Percentiles rank a stretch among this genome's conserved stretches.
Conservation (phyloP, 1,140 invertebrate species). For the Leptestheria dahalacensis region DNA sequence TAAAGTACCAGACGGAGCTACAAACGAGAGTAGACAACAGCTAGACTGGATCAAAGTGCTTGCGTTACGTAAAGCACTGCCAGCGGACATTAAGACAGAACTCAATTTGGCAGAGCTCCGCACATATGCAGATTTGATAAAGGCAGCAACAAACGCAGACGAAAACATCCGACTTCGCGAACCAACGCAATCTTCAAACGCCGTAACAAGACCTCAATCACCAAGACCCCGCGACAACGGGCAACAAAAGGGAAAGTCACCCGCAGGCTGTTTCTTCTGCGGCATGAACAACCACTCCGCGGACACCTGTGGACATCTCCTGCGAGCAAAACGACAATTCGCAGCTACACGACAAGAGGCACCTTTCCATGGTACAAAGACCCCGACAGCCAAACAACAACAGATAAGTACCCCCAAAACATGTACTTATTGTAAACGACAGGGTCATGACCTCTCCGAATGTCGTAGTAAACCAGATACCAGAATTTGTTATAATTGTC, state of each 20-base stretch:
- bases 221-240: neutral
- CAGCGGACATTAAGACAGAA: neutral
- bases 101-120: neutral
- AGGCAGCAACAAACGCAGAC: neutral
- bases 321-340: neutral
- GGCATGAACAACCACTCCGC: no score
- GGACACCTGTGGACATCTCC: neutral
- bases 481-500: no score
- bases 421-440: neutral
- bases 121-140: neutral
- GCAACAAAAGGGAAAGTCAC: no score
- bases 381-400: neutral
- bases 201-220: neutral
- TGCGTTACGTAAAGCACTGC: neutral
- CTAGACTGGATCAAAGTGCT: neutral
- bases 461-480: no score
- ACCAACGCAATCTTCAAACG: no score
- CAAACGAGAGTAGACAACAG: neutral
- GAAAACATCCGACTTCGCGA: neutral
- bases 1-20: neutral
- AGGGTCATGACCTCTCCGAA: no score
- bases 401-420: neutral
- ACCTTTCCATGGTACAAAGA: no score
- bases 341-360: neutral
- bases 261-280: no score